Percentiles rank a stretch among this genome's conserved stretches.
phyloP scores from a whole-genome alignment of 2,113 vertebrate species.

The Thamnophis sirtalis region DNA sequence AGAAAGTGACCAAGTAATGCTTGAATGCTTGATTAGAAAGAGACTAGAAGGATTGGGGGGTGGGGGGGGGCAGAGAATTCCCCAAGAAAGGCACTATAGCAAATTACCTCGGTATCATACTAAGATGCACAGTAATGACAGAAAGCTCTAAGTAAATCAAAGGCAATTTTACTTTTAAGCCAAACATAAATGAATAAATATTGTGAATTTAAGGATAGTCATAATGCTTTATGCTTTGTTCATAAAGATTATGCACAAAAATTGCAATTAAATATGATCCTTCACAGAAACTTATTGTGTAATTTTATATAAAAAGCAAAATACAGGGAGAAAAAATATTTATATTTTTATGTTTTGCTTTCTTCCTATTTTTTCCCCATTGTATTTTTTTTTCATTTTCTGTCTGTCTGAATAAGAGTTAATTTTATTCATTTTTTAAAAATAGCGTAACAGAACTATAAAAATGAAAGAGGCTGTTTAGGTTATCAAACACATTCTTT shows the following conservation, averaged over 20 bases:
- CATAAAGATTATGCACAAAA: not conserved
- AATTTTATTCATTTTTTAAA: not conserved
- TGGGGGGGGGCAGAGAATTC: not conserved
- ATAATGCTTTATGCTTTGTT: not conserved
- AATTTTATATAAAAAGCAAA: not conserved
- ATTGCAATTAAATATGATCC: not conserved
- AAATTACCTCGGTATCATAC: not conserved
- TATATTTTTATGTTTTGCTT: not conserved
- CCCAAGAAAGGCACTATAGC: not conserved
- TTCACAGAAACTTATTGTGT: not conserved
- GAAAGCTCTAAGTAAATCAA: not conserved
- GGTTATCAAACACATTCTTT: not conserved
- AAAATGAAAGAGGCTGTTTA: not conserved
- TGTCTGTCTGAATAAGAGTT: not conserved
- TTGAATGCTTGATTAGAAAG: not conserved
- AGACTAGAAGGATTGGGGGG: not conserved
- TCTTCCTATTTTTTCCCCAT: not conserved
- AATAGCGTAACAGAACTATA: not conserved
- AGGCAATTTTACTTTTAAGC: not conserved
- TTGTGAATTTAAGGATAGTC: not conserved
- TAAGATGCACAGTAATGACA: not conserved
- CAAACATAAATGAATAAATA: not conserved
- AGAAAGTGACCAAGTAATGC: not conserved
- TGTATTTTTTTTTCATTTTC: not conserved
- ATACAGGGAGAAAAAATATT: not conserved